Evolutionary conservation across 2,113 vertebrate genomes (phyloP), one percentile per base, ranked within the genome.

Genomic region (Myotis lucifugus): DNA sequence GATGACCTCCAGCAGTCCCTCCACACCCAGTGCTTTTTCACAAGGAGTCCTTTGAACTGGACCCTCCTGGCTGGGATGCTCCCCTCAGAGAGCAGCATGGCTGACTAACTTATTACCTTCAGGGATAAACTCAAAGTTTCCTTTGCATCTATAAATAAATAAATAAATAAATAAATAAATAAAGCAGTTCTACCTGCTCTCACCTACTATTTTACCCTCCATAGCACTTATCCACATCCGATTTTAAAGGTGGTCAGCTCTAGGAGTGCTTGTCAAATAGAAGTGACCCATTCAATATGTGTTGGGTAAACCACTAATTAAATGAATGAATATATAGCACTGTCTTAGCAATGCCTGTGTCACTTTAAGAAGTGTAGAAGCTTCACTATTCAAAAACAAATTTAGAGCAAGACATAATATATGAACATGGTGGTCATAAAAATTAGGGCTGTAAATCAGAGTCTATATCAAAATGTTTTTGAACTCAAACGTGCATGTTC

Each of bases 1-100:
- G 1, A 1, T 13, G 46, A 3, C 2, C 21, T 78, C 18, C 29
- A 10, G 10, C 0, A 3, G 25, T 18, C 13, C 19, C 23, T n/a
- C 3, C 23, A 64, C 61, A 54, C 2, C 6, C 48, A 69, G 2
- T 0, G 21, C 6, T 25, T n/a, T 37, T 19, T 25, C 11, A 56
- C 18, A 59, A 73, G 29, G 15, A 2, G 3, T 42, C 40, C 19
- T 61, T 73, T 25, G 34, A 74, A 61, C 7, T 67, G 3, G 7
- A 40, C 9, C 4, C 21, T 87, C 61, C 27, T 34, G 13, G 12
- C 10, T 72, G 15, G 9, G 29, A 56, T 13, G 4, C 5, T 40
- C 0, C 1, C 29, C 27, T 42, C 19, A 17, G 42, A 40, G 37
- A 82, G 2, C 11, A 70, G 48, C 23, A 40, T 7, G 6, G 34